Conservation (phyloP, 1,140 invertebrate genomes). For the Carcinoscorpius rotundicauda region DNA sequence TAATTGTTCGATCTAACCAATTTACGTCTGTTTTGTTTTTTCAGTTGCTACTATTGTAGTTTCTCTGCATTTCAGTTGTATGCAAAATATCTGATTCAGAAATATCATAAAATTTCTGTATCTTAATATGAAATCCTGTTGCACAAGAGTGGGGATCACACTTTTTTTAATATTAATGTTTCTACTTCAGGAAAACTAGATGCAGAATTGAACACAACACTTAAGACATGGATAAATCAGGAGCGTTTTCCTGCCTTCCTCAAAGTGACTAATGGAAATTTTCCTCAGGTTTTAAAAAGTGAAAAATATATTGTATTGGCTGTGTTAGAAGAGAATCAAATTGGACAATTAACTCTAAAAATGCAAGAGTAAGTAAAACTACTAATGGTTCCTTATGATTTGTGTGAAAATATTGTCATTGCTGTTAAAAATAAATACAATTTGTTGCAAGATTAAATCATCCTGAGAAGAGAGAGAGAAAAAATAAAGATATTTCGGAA, state of each 20-base stretch:
- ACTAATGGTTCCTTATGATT: no score
- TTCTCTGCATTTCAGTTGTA: no score
- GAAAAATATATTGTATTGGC: conserved; percentile 70
- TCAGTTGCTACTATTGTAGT: no score
- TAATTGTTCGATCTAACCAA: no score
- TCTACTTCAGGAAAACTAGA: conserved; percentile 8
- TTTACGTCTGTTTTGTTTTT: no score
- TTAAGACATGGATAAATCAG: conserved; percentile 73
- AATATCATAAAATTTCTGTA: background rate
- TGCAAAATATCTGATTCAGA: no score
- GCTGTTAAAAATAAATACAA: no score
- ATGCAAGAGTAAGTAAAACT: conserved; percentile 47
- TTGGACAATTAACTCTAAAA: conserved; percentile 61
- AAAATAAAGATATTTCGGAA: no score
- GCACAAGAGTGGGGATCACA: no score
- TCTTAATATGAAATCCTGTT: background rate
- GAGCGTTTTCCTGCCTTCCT: conserved; percentile 85
- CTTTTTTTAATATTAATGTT: background rate
- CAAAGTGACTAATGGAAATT: conserved; percentile 57
- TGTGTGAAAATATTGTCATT: no score
- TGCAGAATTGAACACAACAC: conserved; percentile 32
- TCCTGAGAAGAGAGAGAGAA: no score
- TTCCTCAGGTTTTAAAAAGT: conserved; percentile 50
- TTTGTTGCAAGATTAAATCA: no score
- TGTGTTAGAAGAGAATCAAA: conserved; percentile 74